phyloP scores from a whole-genome alignment of 2,888 invertebrate genomes.

The Xanthorhoe designata region DNA sequence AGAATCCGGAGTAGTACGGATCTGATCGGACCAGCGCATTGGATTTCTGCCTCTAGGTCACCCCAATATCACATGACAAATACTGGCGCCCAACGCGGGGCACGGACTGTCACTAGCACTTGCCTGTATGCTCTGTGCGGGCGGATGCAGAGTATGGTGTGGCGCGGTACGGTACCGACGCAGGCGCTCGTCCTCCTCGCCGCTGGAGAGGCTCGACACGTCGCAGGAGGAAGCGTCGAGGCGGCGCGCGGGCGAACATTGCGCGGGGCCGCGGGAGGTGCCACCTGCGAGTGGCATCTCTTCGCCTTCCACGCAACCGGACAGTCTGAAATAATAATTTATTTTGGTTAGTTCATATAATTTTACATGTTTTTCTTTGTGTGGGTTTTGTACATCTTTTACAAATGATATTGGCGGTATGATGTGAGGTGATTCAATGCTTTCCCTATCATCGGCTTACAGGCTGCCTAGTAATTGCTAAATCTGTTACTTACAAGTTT shows the following conservation, averaged over 20 bases:
- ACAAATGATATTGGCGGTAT: too few relatives aligned
- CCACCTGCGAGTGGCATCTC: conserved; percentile 78
- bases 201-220: conserved; percentile 80
- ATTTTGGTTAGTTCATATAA: not conserved
- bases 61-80: not conserved
- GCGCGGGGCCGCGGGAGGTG: conserved; percentile 73
- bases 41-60: too few relatives aligned
- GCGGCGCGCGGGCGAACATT: conserved; percentile 79
- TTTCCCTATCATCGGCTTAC: too few relatives aligned
- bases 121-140: conserved; percentile 53
- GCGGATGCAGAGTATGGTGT: conserved; percentile 51
- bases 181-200: conserved; percentile 81
- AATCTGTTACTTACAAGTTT: too few relatives aligned
- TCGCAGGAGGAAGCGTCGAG: conserved; percentile 82
- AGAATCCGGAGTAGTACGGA: too few relatives aligned
- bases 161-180: conserved; percentile 77
- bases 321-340: conserved; percentile 66
- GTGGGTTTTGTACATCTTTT: not conserved
- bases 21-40: too few relatives aligned
- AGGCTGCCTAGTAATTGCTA: too few relatives aligned
- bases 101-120: conserved; percentile 7
- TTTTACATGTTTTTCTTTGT: not conserved
- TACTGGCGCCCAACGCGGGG: conserved; percentile 15
- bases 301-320: conserved; percentile 77
- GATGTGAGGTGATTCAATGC: too few relatives aligned